A percentile compares a stretch with the other conserved stretches of the same genome.
Conservation (phyloP, 2,797 vertebrate genomes). For the Sebastes iracundus region DNA sequence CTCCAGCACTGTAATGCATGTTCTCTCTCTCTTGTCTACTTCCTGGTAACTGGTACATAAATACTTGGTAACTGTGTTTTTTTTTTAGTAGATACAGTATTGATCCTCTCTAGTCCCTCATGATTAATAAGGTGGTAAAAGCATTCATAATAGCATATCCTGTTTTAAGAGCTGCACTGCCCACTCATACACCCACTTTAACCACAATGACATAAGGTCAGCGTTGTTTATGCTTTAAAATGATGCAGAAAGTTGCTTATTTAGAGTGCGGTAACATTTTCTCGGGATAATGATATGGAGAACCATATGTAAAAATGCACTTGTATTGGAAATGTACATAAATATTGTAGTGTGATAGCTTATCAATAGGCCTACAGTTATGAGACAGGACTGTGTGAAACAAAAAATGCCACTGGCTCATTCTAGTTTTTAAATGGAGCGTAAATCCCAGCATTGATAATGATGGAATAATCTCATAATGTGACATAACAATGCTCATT, state of each 20-base stretch:
- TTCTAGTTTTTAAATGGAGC: not conserved
- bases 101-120: not conserved
- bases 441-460: not conserved
- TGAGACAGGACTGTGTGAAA: not conserved
- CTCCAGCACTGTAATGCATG: not conserved
- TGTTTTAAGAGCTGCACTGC: slow-evolving; percentile 26
- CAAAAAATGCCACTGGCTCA: not conserved
- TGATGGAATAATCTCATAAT: slow-evolving; percentile 1
- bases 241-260: not conserved
- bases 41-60: not conserved
- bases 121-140: slow-evolving; percentile 27
- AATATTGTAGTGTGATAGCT: not conserved
- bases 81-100: slow-evolving; percentile 29
- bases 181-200: slow-evolving; percentile 50
- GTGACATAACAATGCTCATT: slow-evolving; percentile 39
- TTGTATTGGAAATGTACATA: not conserved
- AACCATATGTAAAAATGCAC: not conserved
- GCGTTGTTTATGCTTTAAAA: slow-evolving; percentile 19
- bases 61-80: not conserved
- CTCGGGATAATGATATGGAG: not conserved
- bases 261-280: not conserved
- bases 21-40: not conserved
- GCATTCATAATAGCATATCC: slow-evolving; percentile 28
- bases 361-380: not conserved
- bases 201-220: slow-evolving; percentile 3